These are phyloP conservation scores for Pyrrhosoma nymphula DNA, from an alignment of 2,888 invertebrate genomes.

Conservation along the genomic window DNA sequence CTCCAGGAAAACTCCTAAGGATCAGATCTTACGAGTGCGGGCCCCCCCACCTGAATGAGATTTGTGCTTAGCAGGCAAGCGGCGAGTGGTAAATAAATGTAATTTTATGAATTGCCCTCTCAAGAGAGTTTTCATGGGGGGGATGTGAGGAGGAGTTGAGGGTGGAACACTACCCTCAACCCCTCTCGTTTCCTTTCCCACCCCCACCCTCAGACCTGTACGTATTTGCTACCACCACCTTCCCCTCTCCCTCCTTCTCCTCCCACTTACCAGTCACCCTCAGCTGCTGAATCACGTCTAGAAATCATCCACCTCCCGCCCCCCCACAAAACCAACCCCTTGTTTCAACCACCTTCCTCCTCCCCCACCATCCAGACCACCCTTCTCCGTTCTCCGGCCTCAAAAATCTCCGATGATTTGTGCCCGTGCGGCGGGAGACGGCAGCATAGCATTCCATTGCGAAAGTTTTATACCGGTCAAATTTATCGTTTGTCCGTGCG, in stretches of 20 bases:
- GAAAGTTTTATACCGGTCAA: slow-evolving; percentile 42
- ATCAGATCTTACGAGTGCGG: background rate
- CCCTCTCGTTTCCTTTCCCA: background rate
- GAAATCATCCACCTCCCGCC: background rate
- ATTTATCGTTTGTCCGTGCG: slow-evolving; percentile 58
- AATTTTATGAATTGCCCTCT: slow-evolving; percentile 55
- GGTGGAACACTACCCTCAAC: background rate
- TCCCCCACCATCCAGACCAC: background rate
- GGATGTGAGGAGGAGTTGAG: background rate
- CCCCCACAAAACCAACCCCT: background rate
- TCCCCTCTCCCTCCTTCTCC: background rate
- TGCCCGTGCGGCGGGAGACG: slow-evolving; percentile 23
- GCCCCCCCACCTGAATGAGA: background rate
- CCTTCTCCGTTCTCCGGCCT: background rate
- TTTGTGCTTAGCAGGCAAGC: slow-evolving; percentile 31
- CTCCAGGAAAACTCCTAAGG: background rate
- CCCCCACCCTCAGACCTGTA: background rate
- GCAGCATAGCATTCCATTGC: slow-evolving; percentile 34
- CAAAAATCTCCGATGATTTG: slow-evolving; percentile 47
- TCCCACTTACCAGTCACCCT: background rate
- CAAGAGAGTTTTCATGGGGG: background rate
- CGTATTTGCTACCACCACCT: background rate
- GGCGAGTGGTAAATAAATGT: slow-evolving; percentile 43
- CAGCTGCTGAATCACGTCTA: background rate
- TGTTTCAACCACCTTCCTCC: slow-evolving; percentile 11